phyloP scores from a whole-genome alignment of 1,140 invertebrate species.

The Uloborus diversus region DNA sequence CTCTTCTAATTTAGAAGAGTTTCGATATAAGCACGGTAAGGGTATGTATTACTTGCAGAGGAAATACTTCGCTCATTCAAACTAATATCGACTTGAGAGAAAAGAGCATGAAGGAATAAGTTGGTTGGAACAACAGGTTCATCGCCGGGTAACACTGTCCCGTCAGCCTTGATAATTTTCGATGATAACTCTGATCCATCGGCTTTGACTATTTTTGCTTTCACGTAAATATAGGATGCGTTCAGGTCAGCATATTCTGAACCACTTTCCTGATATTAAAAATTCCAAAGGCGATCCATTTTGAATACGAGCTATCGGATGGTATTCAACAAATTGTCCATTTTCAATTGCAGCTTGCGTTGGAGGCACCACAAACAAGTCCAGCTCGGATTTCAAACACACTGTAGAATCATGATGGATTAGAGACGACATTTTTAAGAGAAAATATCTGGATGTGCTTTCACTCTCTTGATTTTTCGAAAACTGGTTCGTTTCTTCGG shows the following conservation, averaged over 20 bases:
- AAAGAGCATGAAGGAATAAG: conserved; percentile 1
- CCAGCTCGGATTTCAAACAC: background rate
- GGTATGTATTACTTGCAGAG: background rate
- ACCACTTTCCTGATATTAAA: background rate
- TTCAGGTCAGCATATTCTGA: background rate
- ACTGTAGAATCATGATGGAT: background rate
- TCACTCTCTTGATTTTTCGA: background rate
- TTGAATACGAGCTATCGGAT: background rate
- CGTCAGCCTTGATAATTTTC: background rate
- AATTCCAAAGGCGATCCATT: background rate
- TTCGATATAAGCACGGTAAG: conserved; percentile 3
- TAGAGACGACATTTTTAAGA: background rate
- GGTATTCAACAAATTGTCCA: background rate
- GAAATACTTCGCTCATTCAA: background rate
- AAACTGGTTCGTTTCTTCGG: background rate
- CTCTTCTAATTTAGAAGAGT: background rate
- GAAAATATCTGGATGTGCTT: conserved; percentile 2
- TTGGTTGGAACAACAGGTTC: background rate
- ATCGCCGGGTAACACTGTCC: background rate
- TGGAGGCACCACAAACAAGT: background rate
- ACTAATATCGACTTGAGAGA: conserved; percentile 1
- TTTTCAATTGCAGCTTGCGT: conserved; percentile 16
- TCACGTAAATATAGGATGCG: background rate
- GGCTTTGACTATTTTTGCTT: background rate
- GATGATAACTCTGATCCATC: background rate